Percentiles rank a stretch among this genome's conserved stretches.
Evolutionary conservation across 2,888 invertebrate genomes (phyloP).

Genomic region (Helobdella robusta): DNA sequence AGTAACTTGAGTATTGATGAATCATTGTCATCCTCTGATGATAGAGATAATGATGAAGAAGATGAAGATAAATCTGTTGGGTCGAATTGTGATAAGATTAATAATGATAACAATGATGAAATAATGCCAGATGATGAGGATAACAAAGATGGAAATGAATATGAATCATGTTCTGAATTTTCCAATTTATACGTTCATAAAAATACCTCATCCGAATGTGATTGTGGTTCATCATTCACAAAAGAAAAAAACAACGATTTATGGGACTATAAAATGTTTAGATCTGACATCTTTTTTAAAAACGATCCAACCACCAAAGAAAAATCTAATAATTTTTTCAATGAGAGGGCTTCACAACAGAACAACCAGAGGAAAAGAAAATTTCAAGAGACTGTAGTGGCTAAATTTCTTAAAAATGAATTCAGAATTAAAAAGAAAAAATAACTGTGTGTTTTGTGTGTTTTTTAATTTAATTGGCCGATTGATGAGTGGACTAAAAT

Average conservation of each 20-base stretch:
- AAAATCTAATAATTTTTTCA: not conserved
- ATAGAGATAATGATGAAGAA: not conserved
- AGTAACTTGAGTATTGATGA: not conserved
- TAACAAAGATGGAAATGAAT: slow-evolving; percentile 3
- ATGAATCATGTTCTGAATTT: not conserved
- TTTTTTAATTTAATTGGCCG: no score
- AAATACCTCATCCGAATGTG: not conserved
- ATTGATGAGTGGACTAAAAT: no score
- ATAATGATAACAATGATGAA: not conserved
- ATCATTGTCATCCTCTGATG: no score
- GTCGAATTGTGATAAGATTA: not conserved
- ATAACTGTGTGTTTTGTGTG: not conserved
- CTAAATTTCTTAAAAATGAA: slow-evolving; percentile 22
- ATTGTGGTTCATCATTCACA: not conserved
- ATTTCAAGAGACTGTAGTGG: not conserved
- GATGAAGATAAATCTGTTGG: not conserved
- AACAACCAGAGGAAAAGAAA: not conserved
- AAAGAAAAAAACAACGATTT: not conserved
- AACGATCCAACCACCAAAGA: not conserved
- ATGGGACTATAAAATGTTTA: not conserved
- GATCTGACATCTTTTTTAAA: not conserved
- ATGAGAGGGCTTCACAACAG: not conserved
- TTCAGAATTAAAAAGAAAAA: slow-evolving; percentile 17
- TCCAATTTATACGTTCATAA: not conserved
- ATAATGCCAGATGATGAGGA: not conserved